Percentiles rank a stretch among this genome's conserved stretches.
Evolutionary conservation across 2,113 vertebrate genomes (phyloP).

Genomic region (Chitala chitala): DNA sequence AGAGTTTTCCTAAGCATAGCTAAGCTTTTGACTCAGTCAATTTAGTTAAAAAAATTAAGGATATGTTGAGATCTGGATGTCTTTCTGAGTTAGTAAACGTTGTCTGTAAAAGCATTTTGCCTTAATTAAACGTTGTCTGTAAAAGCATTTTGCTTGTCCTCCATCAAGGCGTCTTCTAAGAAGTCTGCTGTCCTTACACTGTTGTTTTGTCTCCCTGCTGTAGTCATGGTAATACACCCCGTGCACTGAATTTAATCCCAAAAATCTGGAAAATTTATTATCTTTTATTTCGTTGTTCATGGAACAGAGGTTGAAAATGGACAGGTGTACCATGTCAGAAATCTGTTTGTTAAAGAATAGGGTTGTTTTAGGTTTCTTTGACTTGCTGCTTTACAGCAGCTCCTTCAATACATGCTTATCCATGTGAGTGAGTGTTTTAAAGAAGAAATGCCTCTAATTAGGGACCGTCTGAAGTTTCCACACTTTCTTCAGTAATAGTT

Average conservation of each 20-base stretch:
- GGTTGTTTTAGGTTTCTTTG: background rate
- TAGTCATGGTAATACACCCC: background rate
- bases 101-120: background rate
- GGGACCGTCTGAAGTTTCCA: background rate
- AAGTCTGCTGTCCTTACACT: background rate
- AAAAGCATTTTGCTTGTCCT: background rate
- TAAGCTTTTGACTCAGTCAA: no score
- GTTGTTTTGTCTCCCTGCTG: background rate
- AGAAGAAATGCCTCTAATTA: background rate
- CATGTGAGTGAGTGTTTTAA: no score
- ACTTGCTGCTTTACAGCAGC: background rate
- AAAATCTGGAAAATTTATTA: background rate
- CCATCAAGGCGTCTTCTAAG: background rate
- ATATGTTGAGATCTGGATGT: no score
- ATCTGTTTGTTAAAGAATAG: background rate
- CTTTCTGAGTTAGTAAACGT: background rate
- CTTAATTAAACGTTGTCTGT: background rate
- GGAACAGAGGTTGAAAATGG: background rate
- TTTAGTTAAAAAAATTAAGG: no score
- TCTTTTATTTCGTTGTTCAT: background rate
- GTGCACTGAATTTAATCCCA: background rate
- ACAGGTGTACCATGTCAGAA: background rate
- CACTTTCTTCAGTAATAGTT: background rate
- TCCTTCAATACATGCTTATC: no score
- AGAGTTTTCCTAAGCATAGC: no score